These are phyloP conservation scores for Tenebrio molitor DNA, from an alignment of 1,140 invertebrate species.

Conservation along the genomic window DNA sequence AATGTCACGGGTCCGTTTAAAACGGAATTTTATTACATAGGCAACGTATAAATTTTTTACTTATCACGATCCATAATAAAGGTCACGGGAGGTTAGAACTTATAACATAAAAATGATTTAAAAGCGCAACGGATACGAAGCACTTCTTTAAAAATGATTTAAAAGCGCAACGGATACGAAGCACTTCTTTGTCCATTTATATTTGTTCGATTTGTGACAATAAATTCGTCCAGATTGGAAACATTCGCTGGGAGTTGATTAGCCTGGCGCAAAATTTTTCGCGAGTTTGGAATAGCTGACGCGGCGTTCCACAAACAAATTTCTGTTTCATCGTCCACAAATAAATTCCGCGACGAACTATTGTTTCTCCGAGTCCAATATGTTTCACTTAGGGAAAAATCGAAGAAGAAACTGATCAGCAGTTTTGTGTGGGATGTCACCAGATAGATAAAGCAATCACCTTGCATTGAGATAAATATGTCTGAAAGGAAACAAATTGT, in stretches of 20 bases:
- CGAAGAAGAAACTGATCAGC: too few species aligned
- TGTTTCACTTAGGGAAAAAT: too few species aligned
- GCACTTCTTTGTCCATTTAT: background rate
- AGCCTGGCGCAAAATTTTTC: too few species aligned
- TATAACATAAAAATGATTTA: background rate
- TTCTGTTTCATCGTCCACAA: too few species aligned
- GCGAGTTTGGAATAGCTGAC: too few species aligned
- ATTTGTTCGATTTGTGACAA: too few species aligned
- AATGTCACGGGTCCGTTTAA: background rate
- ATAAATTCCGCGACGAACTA: too few species aligned
- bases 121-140: background rate
- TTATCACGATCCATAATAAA: background rate
- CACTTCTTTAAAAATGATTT: background rate
- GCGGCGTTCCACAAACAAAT: too few species aligned
- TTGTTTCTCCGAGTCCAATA: too few species aligned
- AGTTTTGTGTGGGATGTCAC: too few species aligned
- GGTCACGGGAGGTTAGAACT: background rate
- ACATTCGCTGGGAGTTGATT: too few species aligned
- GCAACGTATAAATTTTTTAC: background rate
- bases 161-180: background rate
- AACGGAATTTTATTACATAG: background rate
- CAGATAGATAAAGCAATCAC: background rate
- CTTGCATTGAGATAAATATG: background rate
- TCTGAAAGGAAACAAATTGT: constrained; percentile 20
- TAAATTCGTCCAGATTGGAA: too few species aligned